Evolutionary conservation across 2,888 invertebrate genomes (phyloP).

Genomic region (Heteropelma amictum): DNA sequence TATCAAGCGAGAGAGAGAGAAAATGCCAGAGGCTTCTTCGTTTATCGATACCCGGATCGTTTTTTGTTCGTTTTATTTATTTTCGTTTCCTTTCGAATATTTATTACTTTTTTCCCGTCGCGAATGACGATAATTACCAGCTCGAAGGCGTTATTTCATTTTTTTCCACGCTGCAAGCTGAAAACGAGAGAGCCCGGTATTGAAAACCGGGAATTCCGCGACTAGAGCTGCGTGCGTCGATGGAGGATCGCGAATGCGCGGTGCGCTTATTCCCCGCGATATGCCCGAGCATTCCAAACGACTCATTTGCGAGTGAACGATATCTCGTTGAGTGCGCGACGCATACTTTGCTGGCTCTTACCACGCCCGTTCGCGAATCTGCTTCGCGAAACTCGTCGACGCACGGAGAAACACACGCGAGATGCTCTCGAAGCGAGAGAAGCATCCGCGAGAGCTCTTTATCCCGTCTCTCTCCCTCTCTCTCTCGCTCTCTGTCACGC

Average conservation of each 20-base stretch:
- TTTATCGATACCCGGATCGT: slow-evolving; percentile 55
- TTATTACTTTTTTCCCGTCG: slow-evolving; percentile 11
- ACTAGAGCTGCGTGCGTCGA: background rate
- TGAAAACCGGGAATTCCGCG: slow-evolving; percentile 31
- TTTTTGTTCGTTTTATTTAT: too few species aligned
- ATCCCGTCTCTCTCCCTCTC: slow-evolving; percentile 15
- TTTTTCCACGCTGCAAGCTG: slow-evolving; percentile 22
- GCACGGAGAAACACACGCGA: too few species aligned
- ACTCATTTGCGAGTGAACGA: slow-evolving; percentile 58
- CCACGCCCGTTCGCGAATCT: slow-evolving; percentile 56
- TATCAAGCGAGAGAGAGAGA: slow-evolving; percentile 51
- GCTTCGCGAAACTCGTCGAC: slow-evolving; percentile 53
- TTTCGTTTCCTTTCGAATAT: too few species aligned
- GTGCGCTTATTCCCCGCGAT: slow-evolving; percentile 48
- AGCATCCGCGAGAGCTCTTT: background rate
- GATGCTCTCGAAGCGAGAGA: slow-evolving; percentile 1
- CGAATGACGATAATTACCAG: slow-evolving; percentile 45
- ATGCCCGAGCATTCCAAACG: slow-evolving; percentile 64
- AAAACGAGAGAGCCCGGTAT: slow-evolving; percentile 30
- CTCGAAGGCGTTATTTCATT: too few species aligned
- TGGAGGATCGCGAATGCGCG: slow-evolving; percentile 34
- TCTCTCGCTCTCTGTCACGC: slow-evolving; percentile 46
- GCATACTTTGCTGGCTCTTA: slow-evolving; percentile 26
- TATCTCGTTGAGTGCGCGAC: slow-evolving; percentile 1
- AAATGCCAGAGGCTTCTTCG: slow-evolving; percentile 36